These are phyloP conservation scores for Halocynthia roretzi DNA, from an alignment of 23 tunicate genomes.

Conservation along the genomic window DNA sequence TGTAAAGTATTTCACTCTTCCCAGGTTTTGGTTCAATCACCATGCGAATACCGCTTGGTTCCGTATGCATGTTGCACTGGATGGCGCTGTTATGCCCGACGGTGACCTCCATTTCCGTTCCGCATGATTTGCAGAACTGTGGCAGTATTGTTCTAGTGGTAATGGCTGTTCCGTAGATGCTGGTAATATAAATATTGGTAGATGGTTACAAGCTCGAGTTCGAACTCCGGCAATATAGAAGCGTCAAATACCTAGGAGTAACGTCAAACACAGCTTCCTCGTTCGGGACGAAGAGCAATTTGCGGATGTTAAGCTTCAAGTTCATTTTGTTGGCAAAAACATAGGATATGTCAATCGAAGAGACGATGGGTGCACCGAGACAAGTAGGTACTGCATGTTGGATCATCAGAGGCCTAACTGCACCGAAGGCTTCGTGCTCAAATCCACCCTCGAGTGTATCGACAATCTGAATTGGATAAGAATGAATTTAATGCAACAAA, in stretches of 20 bases:
- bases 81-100: slow-evolving; percentile 14
- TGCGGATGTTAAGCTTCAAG: neutral
- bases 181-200: neutral
- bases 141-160: neutral
- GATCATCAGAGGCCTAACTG: neutral
- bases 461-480: neutral
- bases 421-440: slow-evolving; percentile 4
- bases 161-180: slow-evolving; percentile 1
- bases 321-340: slow-evolving; percentile 1
- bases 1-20: neutral
- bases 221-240: neutral
- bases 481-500: neutral
- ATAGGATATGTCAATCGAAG: slow-evolving; percentile 5
- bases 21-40: slow-evolving; percentile 1
- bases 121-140: slow-evolving; percentile 8
- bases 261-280: neutral
- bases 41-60: neutral
- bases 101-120: slow-evolving; percentile 10
- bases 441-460: slow-evolving; percentile 1
- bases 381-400: slow-evolving; percentile 22
- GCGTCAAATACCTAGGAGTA: neutral
- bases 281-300: neutral
- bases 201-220: neutral
- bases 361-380: slow-evolving; percentile 14
- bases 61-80: neutral